Conservation (phyloP, 2,113 vertebrate genomes). For the Bucco capensis region DNA sequence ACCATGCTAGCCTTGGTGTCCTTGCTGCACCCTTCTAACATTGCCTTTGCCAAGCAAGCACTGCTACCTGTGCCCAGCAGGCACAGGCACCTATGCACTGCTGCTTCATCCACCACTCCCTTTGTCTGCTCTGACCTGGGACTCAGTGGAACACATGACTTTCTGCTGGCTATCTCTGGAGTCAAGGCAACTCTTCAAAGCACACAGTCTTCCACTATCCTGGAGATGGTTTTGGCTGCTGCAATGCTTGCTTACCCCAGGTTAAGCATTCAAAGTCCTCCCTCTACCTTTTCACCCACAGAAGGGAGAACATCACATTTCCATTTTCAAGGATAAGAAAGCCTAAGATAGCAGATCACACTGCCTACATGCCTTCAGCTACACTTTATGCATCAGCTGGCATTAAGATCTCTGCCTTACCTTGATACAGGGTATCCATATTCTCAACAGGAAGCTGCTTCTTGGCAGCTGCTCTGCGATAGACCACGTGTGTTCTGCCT, state of each 20-base stretch:
- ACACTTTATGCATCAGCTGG: neutral
- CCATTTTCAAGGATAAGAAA: neutral
- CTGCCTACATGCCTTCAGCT: neutral
- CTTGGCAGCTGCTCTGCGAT: conserved; percentile 86
- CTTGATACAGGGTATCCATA: conserved; percentile 75
- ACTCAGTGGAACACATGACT: accelerated
- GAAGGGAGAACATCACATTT: neutral
- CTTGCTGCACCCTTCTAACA: neutral
- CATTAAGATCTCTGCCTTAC: conserved; percentile 72
- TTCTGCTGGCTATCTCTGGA: neutral
- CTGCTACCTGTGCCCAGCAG: neutral
- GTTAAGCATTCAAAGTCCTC: neutral
- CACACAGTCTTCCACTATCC: neutral
- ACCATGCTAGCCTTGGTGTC: accelerated
- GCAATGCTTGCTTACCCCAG: neutral
- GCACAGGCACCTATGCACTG: neutral
- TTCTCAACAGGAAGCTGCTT: conserved; percentile 58
- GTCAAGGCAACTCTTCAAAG: neutral
- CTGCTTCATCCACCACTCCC: neutral
- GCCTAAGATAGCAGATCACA: neutral
- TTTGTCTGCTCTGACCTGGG: neutral
- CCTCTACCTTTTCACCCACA: neutral
- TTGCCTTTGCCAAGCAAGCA: neutral
- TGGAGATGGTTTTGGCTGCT: neutral
- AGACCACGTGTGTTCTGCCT: conserved; percentile 89